phyloP scores from a whole-genome alignment of 2,113 vertebrate species.

The Gulo gulo region DNA sequence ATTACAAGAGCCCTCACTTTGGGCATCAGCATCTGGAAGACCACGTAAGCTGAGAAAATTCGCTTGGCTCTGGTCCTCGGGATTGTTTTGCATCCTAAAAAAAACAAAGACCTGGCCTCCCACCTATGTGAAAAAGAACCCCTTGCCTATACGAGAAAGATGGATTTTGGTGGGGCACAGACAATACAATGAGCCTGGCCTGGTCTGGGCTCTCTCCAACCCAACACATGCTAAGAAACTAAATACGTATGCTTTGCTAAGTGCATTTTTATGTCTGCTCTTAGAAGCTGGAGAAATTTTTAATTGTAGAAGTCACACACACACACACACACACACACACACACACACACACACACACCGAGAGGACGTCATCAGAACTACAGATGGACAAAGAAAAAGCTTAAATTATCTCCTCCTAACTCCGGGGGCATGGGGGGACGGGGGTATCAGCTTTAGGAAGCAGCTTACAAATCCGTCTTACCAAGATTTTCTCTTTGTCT shows the following conservation, averaged over 20 bases:
- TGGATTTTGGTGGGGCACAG: neutral
- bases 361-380: neutral
- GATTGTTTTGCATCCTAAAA: neutral
- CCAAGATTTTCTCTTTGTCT: conserved; percentile 41
- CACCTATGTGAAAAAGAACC: neutral
- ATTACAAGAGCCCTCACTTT: neutral
- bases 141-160: neutral
- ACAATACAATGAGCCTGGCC: neutral
- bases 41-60: neutral
- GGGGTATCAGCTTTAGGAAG: conserved; percentile 14
- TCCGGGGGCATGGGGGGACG: neutral
- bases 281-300: conserved; percentile 49
- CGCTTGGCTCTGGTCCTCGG: neutral
- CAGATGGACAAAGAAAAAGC: neutral
- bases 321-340: neutral
- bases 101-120: neutral
- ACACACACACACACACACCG: neutral
- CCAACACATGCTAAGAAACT: neutral
- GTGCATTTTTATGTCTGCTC: conserved; percentile 57
- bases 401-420: conserved; percentile 53
- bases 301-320: neutral
- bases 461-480: conserved; percentile 1
- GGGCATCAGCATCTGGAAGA: neutral
- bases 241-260: conserved; percentile 47
- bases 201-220: conserved; percentile 50